Conservation (phyloP, 35 echinoderm and acorn worm species). For the Lytechinus variegatus region DNA sequence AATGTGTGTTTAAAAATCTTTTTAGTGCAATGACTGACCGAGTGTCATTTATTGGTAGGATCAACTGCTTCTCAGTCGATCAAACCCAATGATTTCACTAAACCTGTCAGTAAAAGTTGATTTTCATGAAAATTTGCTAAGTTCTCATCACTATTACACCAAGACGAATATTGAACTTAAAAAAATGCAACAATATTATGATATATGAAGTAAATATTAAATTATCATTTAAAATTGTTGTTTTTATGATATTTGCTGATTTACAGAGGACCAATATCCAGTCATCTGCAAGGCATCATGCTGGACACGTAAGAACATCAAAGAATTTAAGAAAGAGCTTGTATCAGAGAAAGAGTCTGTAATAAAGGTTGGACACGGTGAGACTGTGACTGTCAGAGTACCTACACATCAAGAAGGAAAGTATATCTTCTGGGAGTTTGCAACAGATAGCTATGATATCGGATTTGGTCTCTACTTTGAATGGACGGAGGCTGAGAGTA, state of each 20-base stretch:
- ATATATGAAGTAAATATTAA: no score
- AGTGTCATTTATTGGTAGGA: no score
- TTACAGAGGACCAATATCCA: constrained; percentile 70
- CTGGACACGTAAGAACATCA: constrained; percentile 85
- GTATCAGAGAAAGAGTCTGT: constrained; percentile 84
- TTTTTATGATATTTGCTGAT: not conserved
- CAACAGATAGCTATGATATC: constrained; percentile 94
- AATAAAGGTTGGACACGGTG: constrained; percentile 89
- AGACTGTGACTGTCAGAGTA: constrained; percentile 95
- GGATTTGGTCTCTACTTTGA: constrained; percentile 99
- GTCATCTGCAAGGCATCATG: constrained; percentile 90
- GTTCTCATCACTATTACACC: no score
- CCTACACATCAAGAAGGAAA: constrained; percentile 96
- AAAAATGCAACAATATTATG: no score
- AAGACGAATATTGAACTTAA: no score
- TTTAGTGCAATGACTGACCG: no score
- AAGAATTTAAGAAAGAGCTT: constrained; percentile 90
- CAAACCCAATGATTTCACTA: no score
- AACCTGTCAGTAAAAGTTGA: no score
- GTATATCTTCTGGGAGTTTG: constrained; percentile 99
- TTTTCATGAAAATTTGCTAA: no score
- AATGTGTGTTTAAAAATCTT: no score
- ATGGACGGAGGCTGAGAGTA: constrained; percentile 88
- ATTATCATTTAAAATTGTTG: no score
- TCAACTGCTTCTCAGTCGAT: no score